Evolutionary conservation across 1,140 invertebrate genomes (phyloP).

Genomic region (Caenorhabditis latens): DNA sequence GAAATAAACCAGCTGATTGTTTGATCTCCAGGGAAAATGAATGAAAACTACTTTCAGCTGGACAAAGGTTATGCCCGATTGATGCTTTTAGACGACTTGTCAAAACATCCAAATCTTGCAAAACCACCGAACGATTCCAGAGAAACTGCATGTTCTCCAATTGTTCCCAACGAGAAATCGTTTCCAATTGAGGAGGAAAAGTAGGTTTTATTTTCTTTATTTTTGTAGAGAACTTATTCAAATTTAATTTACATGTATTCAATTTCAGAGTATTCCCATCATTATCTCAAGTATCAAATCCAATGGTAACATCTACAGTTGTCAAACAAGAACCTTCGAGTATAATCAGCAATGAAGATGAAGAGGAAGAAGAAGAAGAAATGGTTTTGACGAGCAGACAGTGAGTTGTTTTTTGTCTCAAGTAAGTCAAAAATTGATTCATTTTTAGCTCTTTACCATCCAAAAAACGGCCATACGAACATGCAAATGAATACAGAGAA

Average conservation of each 20-base stretch:
- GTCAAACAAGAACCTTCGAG: background rate
- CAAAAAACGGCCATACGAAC: background rate
- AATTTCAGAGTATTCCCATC: background rate
- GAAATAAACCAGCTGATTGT: no score
- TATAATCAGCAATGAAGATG: background rate
- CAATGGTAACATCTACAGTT: slow-evolving; percentile 14
- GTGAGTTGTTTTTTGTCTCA: background rate
- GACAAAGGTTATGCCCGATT: slow-evolving; percentile 10
- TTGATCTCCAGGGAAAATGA: no score
- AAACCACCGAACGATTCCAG: background rate
- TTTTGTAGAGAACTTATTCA: no score
- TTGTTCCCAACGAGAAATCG: background rate
- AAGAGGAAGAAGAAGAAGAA: slow-evolving; percentile 37
- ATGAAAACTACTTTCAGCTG: background rate
- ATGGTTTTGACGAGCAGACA: background rate
- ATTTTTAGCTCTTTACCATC: background rate
- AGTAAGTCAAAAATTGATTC: background rate
- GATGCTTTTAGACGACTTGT: slow-evolving; percentile 20
- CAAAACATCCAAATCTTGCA: slow-evolving; percentile 3
- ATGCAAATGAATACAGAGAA: background rate
- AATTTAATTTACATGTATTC: background rate
- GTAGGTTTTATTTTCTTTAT: background rate
- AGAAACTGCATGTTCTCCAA: background rate
- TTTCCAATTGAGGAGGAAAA: background rate
- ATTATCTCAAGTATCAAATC: background rate